phyloP scores from a whole-genome alignment of 2,113 vertebrate genomes.

The Fukomys damarensis region DNA sequence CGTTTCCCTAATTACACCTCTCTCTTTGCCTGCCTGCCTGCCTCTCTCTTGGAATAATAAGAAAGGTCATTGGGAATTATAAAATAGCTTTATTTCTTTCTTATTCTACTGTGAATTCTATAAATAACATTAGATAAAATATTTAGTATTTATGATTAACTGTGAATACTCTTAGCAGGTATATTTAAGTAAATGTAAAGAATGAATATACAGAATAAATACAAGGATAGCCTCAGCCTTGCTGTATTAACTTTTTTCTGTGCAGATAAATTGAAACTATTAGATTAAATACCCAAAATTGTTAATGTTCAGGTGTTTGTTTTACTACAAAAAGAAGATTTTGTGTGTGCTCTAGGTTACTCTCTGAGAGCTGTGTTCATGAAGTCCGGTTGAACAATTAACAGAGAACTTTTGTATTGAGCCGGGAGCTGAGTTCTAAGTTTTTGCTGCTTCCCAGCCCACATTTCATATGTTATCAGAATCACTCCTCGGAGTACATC shows the following conservation, averaged over 20 bases:
- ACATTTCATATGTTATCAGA: neutral
- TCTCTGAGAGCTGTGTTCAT: neutral
- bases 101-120: neutral
- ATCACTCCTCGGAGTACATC: neutral
- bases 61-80: neutral
- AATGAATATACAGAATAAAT: neutral
- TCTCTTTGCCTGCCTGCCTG: neutral
- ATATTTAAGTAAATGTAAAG: neutral
- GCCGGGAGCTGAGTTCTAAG: neutral
- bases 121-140: neutral
- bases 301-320: neutral
- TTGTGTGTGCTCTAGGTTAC: neutral
- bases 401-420: neutral
- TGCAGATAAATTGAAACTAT: neutral
- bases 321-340: neutral
- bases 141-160: constrained; percentile 11
- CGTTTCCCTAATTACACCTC: neutral
- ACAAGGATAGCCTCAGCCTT: neutral
- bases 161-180: neutral
- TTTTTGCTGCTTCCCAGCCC: neutral
- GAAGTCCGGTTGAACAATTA: neutral
- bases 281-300: neutral
- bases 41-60: neutral
- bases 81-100: neutral
- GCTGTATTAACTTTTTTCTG: neutral